phyloP scores from a whole-genome alignment of 2,113 vertebrate species.

The Eurystomus gularis region DNA sequence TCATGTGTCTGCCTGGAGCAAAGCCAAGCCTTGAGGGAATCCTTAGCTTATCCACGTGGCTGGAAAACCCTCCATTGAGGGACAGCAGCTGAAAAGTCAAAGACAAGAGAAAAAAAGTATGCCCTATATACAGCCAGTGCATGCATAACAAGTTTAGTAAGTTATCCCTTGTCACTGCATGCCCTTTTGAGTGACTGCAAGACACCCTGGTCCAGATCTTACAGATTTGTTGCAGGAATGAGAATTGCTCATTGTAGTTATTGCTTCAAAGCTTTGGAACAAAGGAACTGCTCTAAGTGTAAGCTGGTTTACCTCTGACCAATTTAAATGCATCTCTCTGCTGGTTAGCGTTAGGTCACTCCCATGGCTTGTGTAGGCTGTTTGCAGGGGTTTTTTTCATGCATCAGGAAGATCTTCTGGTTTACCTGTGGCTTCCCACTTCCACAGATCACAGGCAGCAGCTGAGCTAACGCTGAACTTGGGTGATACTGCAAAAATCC shows the following conservation, averaged over 20 bases:
- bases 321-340: neutral
- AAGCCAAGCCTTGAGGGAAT: neutral
- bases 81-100: neutral
- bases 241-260: neutral
- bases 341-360: neutral
- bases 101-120: neutral
- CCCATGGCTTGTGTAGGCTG: neutral
- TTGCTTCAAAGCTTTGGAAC: neutral
- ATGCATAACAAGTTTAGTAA: neutral
- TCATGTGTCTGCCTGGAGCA: neutral
- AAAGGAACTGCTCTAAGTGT: neutral
- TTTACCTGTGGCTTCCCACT: neutral
- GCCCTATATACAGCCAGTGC: neutral
- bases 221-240: neutral
- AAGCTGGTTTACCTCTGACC: neutral
- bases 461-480: neutral
- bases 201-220: neutral
- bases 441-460: accelerated
- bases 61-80: neutral
- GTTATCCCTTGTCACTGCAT: neutral
- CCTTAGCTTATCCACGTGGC: neutral
- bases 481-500: neutral
- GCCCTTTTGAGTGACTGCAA: neutral
- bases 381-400: neutral
- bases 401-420: neutral